Evolutionary conservation across 2,888 invertebrate species (phyloP).

Genomic region (Iselma pallidipennis): DNA sequence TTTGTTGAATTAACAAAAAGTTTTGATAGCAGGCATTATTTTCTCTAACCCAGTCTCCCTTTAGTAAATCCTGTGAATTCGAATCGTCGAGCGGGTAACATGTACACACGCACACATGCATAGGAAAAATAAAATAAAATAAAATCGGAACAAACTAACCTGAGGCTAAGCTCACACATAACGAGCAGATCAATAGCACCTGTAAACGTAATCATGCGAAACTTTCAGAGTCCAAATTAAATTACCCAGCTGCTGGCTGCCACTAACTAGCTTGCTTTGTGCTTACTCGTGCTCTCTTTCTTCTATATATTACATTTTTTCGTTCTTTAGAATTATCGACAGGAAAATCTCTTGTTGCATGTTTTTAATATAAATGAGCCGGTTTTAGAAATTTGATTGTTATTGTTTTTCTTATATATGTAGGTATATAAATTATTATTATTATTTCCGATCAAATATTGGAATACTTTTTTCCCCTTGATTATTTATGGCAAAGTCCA

Average conservation of each 20-base stretch:
- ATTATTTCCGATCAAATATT: conserved; percentile 23
- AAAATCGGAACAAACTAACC: conserved; percentile 24
- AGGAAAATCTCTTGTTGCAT: conserved; percentile 6
- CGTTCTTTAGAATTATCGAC: conserved; percentile 9
- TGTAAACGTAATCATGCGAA: conserved; percentile 52
- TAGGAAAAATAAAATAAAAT: conserved; percentile 16
- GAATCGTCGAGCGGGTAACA: conserved; percentile 1
- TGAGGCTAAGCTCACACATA: conserved; percentile 42
- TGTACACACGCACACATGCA: background rate
- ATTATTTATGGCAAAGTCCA: conserved; percentile 35
- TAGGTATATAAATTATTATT: background rate
- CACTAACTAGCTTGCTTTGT: conserved; percentile 32
- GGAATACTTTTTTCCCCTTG: conserved; percentile 28
- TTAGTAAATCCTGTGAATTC: conserved; percentile 10
- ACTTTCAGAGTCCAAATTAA: conserved; percentile 41
- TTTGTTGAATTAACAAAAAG: conserved; percentile 24
- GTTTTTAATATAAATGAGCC: conserved; percentile 1
- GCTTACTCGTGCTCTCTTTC: conserved; percentile 14
- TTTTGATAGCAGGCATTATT: conserved; percentile 17
- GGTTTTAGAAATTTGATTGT: background rate
- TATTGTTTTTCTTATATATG: background rate
- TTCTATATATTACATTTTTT: background rate
- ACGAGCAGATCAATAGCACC: conserved; percentile 52
- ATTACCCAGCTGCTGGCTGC: conserved; percentile 32
- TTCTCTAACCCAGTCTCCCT: conserved; percentile 3